A percentile compares a stretch with the other conserved stretches of the same genome.
These are phyloP conservation scores for Xestia ashworthii DNA, from an alignment of 2,888 invertebrate genomes.

Conservation along the genomic window DNA sequence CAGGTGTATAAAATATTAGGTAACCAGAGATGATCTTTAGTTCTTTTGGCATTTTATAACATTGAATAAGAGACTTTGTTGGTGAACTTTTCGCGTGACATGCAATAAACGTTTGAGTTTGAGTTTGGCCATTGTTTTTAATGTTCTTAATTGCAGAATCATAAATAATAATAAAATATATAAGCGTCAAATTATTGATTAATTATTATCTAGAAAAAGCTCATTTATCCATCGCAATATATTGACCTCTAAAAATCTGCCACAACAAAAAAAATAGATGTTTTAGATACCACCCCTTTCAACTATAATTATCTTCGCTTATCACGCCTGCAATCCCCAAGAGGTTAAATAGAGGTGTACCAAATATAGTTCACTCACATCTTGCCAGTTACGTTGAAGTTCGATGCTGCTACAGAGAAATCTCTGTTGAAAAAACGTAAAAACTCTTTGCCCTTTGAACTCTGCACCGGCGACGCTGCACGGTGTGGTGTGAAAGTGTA, in stretches of 20 bases:
- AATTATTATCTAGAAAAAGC: no score
- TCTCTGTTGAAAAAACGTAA: background rate
- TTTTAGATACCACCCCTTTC: background rate
- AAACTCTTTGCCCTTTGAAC: background rate
- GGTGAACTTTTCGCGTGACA: background rate
- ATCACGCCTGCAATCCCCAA: background rate
- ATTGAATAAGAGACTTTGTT: background rate
- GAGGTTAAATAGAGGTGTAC: background rate
- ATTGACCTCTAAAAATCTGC: background rate
- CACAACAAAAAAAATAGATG: background rate
- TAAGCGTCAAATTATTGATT: no score
- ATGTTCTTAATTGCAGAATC: no score
- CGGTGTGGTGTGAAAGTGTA: background rate
- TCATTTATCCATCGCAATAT: no score
- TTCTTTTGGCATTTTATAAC: background rate
- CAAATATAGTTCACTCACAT: background rate
- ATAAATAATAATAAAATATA: no score
- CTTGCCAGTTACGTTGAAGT: background rate
- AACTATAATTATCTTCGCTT: no score
- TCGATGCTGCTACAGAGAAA: no score
- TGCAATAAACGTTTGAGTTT: no score
- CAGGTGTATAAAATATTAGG: background rate
- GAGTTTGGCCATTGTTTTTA: no score
- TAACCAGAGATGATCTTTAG: background rate
- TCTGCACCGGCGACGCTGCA: background rate